Conservation (phyloP, 2,113 vertebrate species). For the Neotragus pygmaeus region DNA sequence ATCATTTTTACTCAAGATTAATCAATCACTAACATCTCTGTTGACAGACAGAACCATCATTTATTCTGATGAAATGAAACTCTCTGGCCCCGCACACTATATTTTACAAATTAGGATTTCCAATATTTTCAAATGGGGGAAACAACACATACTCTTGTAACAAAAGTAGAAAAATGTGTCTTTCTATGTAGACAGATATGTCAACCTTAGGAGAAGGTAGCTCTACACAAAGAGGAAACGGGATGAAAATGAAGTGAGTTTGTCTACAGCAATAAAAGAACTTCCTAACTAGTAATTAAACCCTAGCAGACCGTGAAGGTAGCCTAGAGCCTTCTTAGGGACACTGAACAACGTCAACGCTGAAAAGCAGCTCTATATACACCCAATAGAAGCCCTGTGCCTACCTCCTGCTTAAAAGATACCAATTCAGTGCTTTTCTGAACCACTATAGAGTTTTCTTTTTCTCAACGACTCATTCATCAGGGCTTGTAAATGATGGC, state of each 20-base stretch:
- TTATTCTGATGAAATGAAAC: not conserved
- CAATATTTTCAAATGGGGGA: not conserved
- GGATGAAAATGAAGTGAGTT: not conserved
- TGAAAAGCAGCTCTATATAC: not conserved
- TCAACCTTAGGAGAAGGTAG: not conserved
- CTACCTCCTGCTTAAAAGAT: no score
- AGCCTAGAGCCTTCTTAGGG: not conserved
- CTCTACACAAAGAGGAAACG: not conserved
- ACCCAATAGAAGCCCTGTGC: no score
- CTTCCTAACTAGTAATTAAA: not conserved
- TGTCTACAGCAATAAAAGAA: not conserved
- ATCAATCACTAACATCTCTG: no score
- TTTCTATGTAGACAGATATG: not conserved
- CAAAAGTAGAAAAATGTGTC: not conserved
- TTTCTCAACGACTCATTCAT: not conserved
- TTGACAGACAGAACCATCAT: not conserved
- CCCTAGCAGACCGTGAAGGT: not conserved
- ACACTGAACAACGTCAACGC: not conserved
- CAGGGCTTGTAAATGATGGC: not conserved
- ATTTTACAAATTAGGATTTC: not conserved
- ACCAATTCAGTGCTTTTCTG: not conserved
- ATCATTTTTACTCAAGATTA: not conserved
- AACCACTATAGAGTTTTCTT: not conserved
- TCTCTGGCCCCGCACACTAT: not conserved
- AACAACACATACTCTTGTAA: not conserved